These are phyloP conservation scores for Bufo gargarizans DNA, from an alignment of 2,113 vertebrate species.

Conservation along the genomic window DNA sequence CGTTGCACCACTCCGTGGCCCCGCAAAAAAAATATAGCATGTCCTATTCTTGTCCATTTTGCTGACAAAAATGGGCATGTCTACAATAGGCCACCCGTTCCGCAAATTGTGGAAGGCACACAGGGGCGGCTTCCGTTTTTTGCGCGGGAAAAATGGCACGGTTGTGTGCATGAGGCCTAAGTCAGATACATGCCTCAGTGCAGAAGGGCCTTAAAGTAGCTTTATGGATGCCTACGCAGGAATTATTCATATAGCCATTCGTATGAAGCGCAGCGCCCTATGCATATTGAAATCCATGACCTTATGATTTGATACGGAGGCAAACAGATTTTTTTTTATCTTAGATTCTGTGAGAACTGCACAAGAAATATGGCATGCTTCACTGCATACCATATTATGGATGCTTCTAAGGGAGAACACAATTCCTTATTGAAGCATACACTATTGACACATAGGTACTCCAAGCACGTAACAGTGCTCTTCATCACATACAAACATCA, in stretches of 20 bases:
- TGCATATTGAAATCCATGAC: too few relatives aligned
- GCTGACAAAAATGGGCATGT: too few relatives aligned
- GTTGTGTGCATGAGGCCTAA: too few relatives aligned
- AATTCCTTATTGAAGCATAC: background rate
- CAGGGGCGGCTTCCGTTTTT: too few relatives aligned
- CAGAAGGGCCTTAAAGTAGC: background rate
- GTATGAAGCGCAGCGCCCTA: background rate
- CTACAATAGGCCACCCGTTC: too few relatives aligned
- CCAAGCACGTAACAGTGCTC: background rate
- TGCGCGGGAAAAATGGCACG: too few relatives aligned
- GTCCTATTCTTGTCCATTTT: too few relatives aligned
- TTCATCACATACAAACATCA: background rate
- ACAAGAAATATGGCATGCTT: background rate
- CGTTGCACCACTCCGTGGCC: too few relatives aligned
- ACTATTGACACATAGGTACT: background rate
- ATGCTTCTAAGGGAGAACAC: background rate
- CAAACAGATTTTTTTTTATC: too few relatives aligned
- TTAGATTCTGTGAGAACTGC: background rate
- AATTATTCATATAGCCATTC: background rate
- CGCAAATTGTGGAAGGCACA: too few relatives aligned
- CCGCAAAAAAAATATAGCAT: too few relatives aligned
- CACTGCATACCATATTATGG: background rate
- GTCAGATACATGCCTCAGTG: background rate
- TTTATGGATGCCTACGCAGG: background rate
- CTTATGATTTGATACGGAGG: too few relatives aligned